Percentiles rank a stretch among this genome's conserved stretches.
Evolutionary conservation across 2,113 vertebrate species (phyloP).

Genomic region (Pachycephala philippinensis): DNA sequence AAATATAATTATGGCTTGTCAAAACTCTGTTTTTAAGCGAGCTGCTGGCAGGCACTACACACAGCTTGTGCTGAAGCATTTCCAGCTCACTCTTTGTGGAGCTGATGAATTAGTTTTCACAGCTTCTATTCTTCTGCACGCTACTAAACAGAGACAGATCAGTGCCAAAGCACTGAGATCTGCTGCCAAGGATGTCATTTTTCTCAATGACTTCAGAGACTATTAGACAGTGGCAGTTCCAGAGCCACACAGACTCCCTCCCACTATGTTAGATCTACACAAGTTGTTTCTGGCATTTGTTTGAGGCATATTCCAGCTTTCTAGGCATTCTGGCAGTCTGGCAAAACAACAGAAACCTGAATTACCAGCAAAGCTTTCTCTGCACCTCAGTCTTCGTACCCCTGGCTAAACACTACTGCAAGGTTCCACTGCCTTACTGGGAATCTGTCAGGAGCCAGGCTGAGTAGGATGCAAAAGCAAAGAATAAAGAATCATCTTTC

Average conservation of each 20-base stretch:
- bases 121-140: neutral
- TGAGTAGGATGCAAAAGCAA: neutral
- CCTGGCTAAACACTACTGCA: neutral
- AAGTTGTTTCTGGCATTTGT: neutral
- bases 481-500: neutral
- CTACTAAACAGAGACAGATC: neutral
- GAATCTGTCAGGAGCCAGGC: neutral
- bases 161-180: neutral
- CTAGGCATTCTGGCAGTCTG: neutral
- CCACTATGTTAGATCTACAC: neutral
- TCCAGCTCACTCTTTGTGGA: neutral
- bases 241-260: neutral
- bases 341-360: neutral
- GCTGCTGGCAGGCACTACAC: neutral
- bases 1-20: conserved; percentile 18
- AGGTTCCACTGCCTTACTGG: neutral
- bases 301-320: neutral
- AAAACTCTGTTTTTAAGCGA: conserved; percentile 11
- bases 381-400: neutral
- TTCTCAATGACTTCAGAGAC: neutral
- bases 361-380: neutral
- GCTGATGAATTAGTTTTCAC: conserved; percentile 19
- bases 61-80: neutral
- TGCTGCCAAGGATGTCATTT: conserved; percentile 17
- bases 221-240: neutral